phyloP scores from a whole-genome alignment of 2,888 invertebrate genomes.

The Yponomeuta sedellus region DNA sequence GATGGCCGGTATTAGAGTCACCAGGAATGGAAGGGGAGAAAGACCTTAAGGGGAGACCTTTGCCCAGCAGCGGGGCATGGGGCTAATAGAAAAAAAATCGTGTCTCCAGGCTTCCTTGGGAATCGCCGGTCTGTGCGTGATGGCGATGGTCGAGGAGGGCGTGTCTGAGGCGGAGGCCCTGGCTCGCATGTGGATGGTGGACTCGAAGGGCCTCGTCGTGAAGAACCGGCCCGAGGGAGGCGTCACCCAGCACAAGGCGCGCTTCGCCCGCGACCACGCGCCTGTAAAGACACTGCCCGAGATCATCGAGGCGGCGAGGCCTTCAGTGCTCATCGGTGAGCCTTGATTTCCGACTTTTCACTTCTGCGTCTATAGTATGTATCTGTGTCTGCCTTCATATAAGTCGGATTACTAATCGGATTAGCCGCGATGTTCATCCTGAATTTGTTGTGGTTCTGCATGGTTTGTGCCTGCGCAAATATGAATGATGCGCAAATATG shows the following conservation, averaged over 20 bases:
- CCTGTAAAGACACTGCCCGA: conserved; percentile 87
- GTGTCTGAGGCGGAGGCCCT: conserved; percentile 84
- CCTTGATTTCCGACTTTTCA: conserved; percentile 12
- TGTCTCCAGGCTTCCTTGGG: conserved; percentile 87
- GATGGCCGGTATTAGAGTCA: too few relatives aligned
- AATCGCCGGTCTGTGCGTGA: conserved; percentile 93
- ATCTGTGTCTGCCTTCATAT: too few relatives aligned
- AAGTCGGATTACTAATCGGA: too few relatives aligned
- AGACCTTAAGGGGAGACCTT: too few relatives aligned
- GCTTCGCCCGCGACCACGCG: conserved; percentile 86
- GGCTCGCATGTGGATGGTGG: conserved; percentile 94
- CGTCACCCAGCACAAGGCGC: conserved; percentile 85
- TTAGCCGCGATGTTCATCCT: too few relatives aligned
- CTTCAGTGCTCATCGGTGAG: conserved; percentile 92
- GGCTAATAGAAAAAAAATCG: too few relatives aligned
- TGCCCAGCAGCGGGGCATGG: too few relatives aligned
- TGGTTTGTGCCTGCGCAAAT: too few relatives aligned
- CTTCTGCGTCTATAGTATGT: too few relatives aligned
- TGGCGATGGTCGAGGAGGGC: conserved; percentile 95
- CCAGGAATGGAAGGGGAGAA: too few relatives aligned
- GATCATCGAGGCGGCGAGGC: conserved; percentile 87
- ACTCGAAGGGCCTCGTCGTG: conserved; percentile 95
- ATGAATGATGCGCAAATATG: too few relatives aligned
- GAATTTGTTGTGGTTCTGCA: too few relatives aligned
- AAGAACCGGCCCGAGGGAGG: conserved; percentile 90